Evolutionary conservation across 2,113 vertebrate species (phyloP).

Genomic region (Macaca mulatta): DNA sequence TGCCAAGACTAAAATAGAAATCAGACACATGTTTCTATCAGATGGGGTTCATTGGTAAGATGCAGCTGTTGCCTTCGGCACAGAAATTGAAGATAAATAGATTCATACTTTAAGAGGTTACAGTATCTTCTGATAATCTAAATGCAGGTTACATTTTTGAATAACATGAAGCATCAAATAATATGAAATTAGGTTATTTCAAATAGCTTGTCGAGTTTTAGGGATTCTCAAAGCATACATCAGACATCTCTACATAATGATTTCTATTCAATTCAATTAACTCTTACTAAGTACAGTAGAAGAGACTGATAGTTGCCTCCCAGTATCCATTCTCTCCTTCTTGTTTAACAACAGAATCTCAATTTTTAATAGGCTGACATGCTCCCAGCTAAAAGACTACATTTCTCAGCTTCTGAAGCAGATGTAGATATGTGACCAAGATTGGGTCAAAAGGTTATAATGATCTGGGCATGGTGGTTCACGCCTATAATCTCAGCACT

Average conservation of each 20-base stretch:
- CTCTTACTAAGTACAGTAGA: background rate
- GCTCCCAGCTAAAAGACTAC: background rate
- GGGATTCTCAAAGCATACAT: background rate
- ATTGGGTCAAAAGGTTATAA: background rate
- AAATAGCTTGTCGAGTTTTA: background rate
- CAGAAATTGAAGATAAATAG: conserved; percentile 71
- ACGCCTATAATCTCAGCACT: too few species aligned
- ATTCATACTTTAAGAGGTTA: conserved; percentile 56
- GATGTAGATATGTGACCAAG: background rate
- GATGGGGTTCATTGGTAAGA: conserved; percentile 71
- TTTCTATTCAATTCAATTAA: conserved; percentile 27
- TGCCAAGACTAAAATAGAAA: conserved; percentile 75
- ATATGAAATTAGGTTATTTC: background rate
- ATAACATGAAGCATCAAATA: background rate
- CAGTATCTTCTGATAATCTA: conserved; percentile 51
- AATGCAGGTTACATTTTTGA: conserved; percentile 57
- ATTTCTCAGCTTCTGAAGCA: background rate
- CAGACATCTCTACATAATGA: background rate
- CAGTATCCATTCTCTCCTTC: background rate
- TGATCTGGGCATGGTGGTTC: too few species aligned
- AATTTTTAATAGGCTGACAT: background rate
- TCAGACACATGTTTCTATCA: conserved; percentile 77
- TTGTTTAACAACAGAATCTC: background rate
- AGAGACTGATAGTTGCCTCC: background rate
- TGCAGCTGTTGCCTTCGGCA: conserved; percentile 77